These are phyloP conservation scores for Alectoris magna DNA, from an alignment of 2,797 vertebrate genomes.

Conservation along the genomic window DNA sequence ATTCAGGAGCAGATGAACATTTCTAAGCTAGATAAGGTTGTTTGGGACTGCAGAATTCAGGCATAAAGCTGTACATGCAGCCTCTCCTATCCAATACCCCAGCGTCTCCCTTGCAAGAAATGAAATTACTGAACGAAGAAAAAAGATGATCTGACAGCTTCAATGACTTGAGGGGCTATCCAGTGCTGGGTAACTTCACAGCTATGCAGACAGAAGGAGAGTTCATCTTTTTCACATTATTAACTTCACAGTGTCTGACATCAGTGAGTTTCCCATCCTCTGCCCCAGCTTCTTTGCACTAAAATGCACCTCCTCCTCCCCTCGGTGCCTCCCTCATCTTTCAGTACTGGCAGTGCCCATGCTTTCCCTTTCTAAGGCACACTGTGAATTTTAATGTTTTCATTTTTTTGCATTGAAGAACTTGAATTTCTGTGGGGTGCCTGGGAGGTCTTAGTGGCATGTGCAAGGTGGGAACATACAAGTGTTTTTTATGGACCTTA, in stretches of 20 bases:
- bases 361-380: background rate
- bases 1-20: background rate
- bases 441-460: background rate
- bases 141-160: background rate
- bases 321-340: background rate
- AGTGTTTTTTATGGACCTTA: background rate
- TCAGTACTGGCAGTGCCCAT: background rate
- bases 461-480: background rate
- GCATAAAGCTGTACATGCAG: fast-evolving
- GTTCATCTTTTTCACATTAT: background rate
- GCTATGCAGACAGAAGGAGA: background rate
- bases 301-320: background rate
- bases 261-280: background rate
- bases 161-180: background rate
- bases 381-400: background rate
- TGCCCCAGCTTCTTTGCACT: background rate
- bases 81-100: background rate
- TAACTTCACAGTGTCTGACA: background rate
- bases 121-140: background rate
- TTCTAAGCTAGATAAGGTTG: background rate
- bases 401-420: background rate
- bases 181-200: background rate
- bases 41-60: background rate
- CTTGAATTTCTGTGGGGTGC: background rate
- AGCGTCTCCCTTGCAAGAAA: background rate